Base-by-base conservation (phyloP, 2,888 invertebrate species). In the Tolmerus cingulatus region DNA sequence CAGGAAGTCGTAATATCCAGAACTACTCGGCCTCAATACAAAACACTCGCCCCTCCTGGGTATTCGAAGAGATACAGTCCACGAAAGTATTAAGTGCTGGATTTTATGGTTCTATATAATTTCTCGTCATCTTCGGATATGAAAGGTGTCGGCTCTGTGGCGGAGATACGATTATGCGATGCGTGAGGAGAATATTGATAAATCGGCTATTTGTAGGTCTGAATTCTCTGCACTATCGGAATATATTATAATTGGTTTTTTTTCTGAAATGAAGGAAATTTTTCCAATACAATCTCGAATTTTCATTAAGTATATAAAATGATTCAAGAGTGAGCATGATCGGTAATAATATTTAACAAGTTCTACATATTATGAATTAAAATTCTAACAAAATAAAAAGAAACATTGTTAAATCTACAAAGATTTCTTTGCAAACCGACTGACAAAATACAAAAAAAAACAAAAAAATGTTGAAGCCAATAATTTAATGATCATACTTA, bases 161-260 rank as follows among this genome's bases (percentile, higher is more conserved):
- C 14, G 79, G n/a, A 51, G 43, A 46, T 79, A 51, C 46, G 46
- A 79, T 43, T 16, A 77, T 74, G 40, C 12, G 37, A 14, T n/a
- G 34, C 86, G 86, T 86, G 87, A 76, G 51, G n/a, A 19, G 86
- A 87, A 86, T 87, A 66, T 86, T 81, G 76, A 87, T 87, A 74
- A 57, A 51, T 76, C 57, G 51, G 74, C 81, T 79, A 87, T 86
- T 87, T 87, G 76, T 86, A 55, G 57, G 57, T 43, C 77, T 74
- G 82, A 74, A 81, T 66, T 76, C 55, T 66, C 85, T 85, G 19
- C 77, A 66, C 66, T 5, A 19, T 66, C 66, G 27, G 12, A 66
- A 23, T 66, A 43, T 14, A 14, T 1, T 12, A 14, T 3, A 43
- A 14, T 8, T 43, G 3, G 1, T 14, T 43, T 14, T 43, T 43